These are phyloP conservation scores for Trachelus stipa DNA, from an alignment of 2,888 invertebrate species.

Conservation along the genomic window DNA sequence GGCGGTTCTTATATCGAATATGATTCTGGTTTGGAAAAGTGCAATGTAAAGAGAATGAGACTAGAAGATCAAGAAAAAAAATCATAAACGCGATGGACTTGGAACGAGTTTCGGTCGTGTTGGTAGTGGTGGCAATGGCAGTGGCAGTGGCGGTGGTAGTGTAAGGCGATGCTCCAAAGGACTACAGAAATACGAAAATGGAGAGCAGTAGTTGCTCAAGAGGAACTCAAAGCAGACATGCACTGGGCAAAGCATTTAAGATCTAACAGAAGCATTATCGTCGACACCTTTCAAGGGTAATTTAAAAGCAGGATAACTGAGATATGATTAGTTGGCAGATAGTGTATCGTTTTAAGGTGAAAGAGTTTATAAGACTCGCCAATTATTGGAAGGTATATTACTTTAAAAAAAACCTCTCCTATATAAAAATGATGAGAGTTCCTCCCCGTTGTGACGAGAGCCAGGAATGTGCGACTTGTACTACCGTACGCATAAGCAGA, in stretches of 20 bases:
- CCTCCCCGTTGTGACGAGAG: not conserved
- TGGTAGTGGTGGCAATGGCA: too few relatives aligned
- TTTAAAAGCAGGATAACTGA: constrained; percentile 73
- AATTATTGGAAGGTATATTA: too few relatives aligned
- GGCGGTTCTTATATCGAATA: constrained; percentile 56
- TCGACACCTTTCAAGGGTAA: constrained; percentile 75
- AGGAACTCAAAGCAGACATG: constrained; percentile 68
- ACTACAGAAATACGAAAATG: constrained; percentile 51
- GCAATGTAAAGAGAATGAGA: constrained; percentile 65
- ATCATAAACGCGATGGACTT: constrained; percentile 53
- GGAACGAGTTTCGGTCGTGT: constrained; percentile 29
- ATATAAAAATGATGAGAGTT: not conserved
- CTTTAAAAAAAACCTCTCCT: not conserved
- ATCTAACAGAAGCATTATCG: constrained; percentile 72
- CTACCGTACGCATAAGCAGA: not conserved
- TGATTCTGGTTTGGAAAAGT: constrained; percentile 59
- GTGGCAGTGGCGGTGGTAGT: too few relatives aligned
- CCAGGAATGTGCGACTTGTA: not conserved
- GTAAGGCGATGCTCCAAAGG: constrained; percentile 46
- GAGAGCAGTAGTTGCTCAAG: constrained; percentile 56
- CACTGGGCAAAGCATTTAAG: constrained; percentile 71
- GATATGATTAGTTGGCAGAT: not conserved
- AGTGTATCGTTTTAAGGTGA: too few relatives aligned
- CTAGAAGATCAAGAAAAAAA: constrained; percentile 61
- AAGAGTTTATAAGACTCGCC: too few relatives aligned